Evolutionary conservation across 2,113 vertebrate genomes (phyloP), one percentile per base, ranked within the genome.

Genomic region (Pelecanus crispus): DNA sequence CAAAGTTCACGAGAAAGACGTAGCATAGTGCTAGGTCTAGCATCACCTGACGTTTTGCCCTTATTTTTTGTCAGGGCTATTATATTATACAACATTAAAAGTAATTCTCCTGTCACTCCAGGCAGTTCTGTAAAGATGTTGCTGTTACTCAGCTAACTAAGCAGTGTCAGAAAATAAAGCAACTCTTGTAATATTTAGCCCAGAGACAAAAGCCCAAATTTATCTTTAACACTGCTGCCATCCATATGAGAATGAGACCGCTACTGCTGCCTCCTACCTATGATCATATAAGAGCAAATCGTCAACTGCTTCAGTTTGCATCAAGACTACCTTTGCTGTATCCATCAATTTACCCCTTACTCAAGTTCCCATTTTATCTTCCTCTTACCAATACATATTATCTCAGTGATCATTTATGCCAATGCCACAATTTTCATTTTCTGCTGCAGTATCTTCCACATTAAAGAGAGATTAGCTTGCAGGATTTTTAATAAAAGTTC

Each of bases 81-180:
- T 78, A 5, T 1, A 12, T 36, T 19, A 58, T 26, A 59, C 45
- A 62, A 66, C 56, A 75, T 32, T 17, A 42, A 8, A 78, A 85
- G 65, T 49, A 70, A 52, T 61, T 22, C 28, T 85, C 11, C 56
- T 6, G 10, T n/a, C 0, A 0, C 17, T 62, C 10, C 29, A 24
- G 58, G 22, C 31, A 78, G 65, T 17, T 58, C 36, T 36, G 38
- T 22, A 52, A 81, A 81, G 47, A 42, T 21, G 58, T 24, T 3
- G 3, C 17, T 40, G 40, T 36, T 67, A 42, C 44, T 55, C 38
- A 55, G 29, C 21, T 59, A 81, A 68, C n/a, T 28, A 79, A 67
- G 47, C 17, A 59, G 21, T 6, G 25, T 47, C 73, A 87, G 65
- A 40, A 93, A 84, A 77, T 16, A 52, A 86, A 91, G 20, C 1